Conservation (phyloP, 2,797 vertebrate species). For the Epinephelus malabaricus region DNA sequence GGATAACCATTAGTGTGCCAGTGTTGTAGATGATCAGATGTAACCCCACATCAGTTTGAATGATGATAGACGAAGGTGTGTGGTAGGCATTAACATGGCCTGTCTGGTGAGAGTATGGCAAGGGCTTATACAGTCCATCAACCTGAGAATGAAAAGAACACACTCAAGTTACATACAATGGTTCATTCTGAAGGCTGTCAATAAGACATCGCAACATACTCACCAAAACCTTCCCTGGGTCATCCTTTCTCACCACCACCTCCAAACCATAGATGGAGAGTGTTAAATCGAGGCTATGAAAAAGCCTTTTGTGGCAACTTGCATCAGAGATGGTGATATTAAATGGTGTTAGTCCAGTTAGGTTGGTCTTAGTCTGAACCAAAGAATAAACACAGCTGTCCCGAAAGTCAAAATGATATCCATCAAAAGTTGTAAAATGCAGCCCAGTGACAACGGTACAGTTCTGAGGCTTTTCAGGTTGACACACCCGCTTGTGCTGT, state of each 20-base stretch:
- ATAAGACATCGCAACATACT: background rate
- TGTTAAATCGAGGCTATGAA: conserved; percentile 40
- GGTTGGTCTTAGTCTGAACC: conserved; percentile 42
- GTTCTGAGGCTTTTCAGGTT: conserved; percentile 30
- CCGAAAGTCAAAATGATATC: conserved; percentile 75
- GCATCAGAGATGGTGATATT: conserved; percentile 69
- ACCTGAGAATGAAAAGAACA: conserved; percentile 67
- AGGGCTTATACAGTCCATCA: conserved; percentile 63
- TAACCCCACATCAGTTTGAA: conserved; percentile 79
- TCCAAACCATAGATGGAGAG: conserved; percentile 37
- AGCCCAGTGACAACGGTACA: conserved; percentile 39
- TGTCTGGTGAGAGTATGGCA: conserved; percentile 73
- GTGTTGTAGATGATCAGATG: conserved; percentile 80
- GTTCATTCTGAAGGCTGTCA: background rate
- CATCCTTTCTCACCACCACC: conserved; percentile 36
- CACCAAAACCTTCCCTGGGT: conserved; percentile 46
- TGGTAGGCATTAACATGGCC: conserved; percentile 65
- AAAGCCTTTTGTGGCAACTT: conserved; percentile 61
- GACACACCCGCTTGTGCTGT: conserved; percentile 18
- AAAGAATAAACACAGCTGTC: conserved; percentile 79
- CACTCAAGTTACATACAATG: background rate
- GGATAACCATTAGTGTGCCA: conserved; percentile 64
- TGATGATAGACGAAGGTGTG: conserved; percentile 58
- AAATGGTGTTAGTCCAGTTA: conserved; percentile 58
- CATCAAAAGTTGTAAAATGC: conserved; percentile 81